phyloP scores from a whole-genome alignment of 2,113 vertebrate species.

The Labeo catla region DNA sequence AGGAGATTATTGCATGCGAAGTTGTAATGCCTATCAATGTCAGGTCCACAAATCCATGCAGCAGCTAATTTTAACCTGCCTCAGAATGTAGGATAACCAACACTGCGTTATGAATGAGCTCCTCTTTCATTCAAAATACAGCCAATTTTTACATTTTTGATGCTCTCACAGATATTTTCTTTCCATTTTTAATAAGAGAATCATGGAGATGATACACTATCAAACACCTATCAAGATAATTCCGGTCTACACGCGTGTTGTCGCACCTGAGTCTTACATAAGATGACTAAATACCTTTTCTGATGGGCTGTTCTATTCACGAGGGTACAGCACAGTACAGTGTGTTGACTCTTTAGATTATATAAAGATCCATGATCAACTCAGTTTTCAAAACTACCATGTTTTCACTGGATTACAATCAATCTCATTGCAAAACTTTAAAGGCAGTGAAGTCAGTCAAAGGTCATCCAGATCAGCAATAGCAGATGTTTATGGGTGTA shows the following conservation, averaged over 20 bases:
- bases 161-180: neutral
- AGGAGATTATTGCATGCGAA: constrained; percentile 70
- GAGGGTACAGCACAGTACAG: neutral
- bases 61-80: constrained; percentile 60
- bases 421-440: neutral
- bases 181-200: neutral
- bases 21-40: constrained; percentile 70
- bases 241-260: constrained; percentile 8
- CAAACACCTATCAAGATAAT: neutral
- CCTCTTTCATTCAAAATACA: constrained; percentile 26
- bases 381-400: neutral
- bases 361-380: neutral
- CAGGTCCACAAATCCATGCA: constrained; percentile 64
- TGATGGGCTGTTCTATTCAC: neutral
- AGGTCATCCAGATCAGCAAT: constrained; percentile 10
- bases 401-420: neutral
- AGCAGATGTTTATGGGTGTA: constrained; percentile 31
- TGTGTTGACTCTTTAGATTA: constrained; percentile 17
- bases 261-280: constrained; percentile 34
- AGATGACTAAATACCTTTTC: neutral
- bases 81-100: constrained; percentile 47
- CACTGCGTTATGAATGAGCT: constrained; percentile 46
- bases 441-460: neutral
- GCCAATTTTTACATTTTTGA: neutral
- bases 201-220: neutral